phyloP scores from a whole-genome alignment of 2,888 invertebrate genomes.

The Diogma glabrata region DNA sequence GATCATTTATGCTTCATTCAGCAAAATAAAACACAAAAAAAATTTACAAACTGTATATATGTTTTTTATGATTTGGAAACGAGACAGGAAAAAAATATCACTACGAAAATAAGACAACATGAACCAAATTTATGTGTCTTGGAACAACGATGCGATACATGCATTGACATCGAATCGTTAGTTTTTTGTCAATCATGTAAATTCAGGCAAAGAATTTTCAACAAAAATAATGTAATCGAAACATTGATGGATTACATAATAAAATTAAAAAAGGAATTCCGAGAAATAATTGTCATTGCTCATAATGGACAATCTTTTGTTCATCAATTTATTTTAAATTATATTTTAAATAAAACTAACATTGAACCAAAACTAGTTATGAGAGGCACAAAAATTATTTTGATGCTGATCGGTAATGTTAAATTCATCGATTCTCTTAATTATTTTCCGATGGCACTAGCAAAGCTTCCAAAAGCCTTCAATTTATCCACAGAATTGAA shows the following conservation, averaged over 20 bases:
- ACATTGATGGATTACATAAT: not conserved
- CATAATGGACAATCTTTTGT: not conserved
- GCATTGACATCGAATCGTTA: constrained; percentile 4
- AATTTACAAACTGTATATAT: no score
- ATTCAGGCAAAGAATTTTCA: not conserved
- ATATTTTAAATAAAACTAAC: not conserved
- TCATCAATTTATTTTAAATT: not conserved
- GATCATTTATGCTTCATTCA: no score
- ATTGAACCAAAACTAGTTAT: not conserved
- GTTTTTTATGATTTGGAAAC: not conserved
- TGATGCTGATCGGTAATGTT: constrained; percentile 10
- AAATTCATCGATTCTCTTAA: constrained; percentile 22
- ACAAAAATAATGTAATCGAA: not conserved
- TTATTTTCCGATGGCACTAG: constrained; percentile 24
- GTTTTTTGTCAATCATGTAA: not conserved
- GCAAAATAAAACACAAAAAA: no score
- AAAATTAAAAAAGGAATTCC: not conserved
- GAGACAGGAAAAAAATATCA: not conserved
- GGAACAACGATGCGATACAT: constrained; percentile 6
- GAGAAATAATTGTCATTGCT: not conserved
- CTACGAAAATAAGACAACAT: not conserved
- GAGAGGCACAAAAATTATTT: not conserved
- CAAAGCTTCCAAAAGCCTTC: constrained; percentile 22
- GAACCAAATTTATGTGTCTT: constrained; percentile 12
- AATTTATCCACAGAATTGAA: constrained; percentile 17